These are phyloP conservation scores for Lobophora halterata DNA, from an alignment of 2,888 invertebrate species.

Conservation along the genomic window DNA sequence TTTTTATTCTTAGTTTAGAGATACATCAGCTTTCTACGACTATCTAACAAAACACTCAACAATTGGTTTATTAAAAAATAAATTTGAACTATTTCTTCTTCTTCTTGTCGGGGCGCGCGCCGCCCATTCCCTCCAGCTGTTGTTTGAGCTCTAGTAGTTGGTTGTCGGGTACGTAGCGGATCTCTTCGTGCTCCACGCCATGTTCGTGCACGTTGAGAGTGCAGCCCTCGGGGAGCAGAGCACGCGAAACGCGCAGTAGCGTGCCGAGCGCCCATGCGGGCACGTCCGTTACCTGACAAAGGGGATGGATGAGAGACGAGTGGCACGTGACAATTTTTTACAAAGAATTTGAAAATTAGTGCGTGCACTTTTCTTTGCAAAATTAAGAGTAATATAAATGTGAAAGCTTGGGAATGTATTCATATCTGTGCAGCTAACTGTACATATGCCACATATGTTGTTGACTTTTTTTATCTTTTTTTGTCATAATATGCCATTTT, in stretches of 20 bases:
- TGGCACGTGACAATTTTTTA: no score
- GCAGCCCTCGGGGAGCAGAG: constrained; percentile 89
- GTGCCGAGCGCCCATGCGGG: constrained; percentile 84
- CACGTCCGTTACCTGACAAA: constrained; percentile 79
- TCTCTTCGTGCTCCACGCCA: constrained; percentile 84
- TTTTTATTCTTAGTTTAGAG: no score
- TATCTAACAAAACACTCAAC: not conserved
- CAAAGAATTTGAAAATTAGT: no score
- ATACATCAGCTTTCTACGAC: no score
- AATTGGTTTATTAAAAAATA: not conserved
- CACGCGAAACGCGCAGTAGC: constrained; percentile 87
- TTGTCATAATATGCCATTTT: no score
- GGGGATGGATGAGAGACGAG: not conserved
- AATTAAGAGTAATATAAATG: no score
- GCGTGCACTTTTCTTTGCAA: no score
- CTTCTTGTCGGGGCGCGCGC: constrained; percentile 69
- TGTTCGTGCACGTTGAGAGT: constrained; percentile 85
- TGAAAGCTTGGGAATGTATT: no score
- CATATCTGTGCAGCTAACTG: no score
- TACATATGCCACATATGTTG: no score
- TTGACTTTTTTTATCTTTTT: no score
- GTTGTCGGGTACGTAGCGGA: constrained; percentile 90
- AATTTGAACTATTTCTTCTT: constrained; percentile 35
- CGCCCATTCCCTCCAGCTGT: constrained; percentile 85
- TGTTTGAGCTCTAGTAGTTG: constrained; percentile 87